These are phyloP conservation scores for Brenthis ino DNA, from an alignment of 2,888 invertebrate species.

Conservation along the genomic window DNA sequence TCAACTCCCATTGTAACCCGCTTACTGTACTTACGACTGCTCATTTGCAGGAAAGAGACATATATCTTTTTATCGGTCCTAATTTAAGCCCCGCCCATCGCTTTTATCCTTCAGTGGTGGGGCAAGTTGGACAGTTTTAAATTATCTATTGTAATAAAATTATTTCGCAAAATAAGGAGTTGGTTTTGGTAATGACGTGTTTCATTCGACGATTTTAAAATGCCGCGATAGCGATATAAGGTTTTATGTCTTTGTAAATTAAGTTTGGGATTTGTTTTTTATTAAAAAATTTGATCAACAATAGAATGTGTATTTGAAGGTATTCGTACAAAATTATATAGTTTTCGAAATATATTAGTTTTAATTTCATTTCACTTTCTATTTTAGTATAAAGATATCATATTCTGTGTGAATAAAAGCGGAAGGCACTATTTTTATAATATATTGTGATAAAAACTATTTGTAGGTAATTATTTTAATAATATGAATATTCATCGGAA, in stretches of 20 bases:
- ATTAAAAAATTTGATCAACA: background rate
- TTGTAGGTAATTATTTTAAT: background rate
- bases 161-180: slow-evolving; percentile 81
- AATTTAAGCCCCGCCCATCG: slow-evolving; percentile 71
- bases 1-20: slow-evolving; percentile 77
- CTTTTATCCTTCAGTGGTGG: slow-evolving; percentile 73
- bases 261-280: background rate
- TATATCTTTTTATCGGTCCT: slow-evolving; percentile 62
- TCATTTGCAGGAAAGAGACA: slow-evolving; percentile 76
- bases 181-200: slow-evolving; percentile 79
- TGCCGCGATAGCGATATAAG: slow-evolving; percentile 12
- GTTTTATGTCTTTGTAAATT: background rate
- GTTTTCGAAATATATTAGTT: too few relatives aligned
- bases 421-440: background rate
- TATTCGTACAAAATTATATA: too few relatives aligned
- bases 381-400: too few relatives aligned
- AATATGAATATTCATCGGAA: slow-evolving; percentile 30
- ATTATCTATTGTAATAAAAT: slow-evolving; percentile 82
- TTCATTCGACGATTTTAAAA: slow-evolving; percentile 70
- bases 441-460: background rate
- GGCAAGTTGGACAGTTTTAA: slow-evolving; percentile 80
- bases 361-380: too few relatives aligned
- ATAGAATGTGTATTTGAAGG: too few relatives aligned
- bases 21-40: slow-evolving; percentile 75
- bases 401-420: too few relatives aligned